Base-by-base conservation (phyloP, 53 echinoderm and acorn worm genomes). In the Holothuria scabra region DNA sequence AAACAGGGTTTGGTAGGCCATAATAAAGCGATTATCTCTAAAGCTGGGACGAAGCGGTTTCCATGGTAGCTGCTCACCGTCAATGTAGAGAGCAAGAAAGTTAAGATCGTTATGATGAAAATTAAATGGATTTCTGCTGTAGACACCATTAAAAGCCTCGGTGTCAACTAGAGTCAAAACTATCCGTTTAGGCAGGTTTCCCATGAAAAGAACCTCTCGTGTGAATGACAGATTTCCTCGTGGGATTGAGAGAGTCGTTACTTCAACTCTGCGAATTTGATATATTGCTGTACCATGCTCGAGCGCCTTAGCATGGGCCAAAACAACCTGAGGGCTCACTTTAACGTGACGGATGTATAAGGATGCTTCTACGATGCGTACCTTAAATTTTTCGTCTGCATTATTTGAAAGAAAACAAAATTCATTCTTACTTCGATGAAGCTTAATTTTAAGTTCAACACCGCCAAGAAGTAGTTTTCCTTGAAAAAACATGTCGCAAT, bases 221-320 rank as follows among this genome's bases (percentile, higher is more conserved):
- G 80, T 74, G 16, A 88, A 63, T 24, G 91, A 89, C 46, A 91
- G 21, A 31, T 91, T 84, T n/a, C 91, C 91, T 35, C n/a, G n/a
- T 35, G 3, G 35, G 6, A 35, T 3, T 35, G 35, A 35, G 35
- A 35, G 35, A 35, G 35, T 35, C 35, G 35, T 35, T 6, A 35
- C 59, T 68, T 68, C 59, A 29, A 83, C 79, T 8, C 89, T 74
- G 34, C 61, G 30, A 13, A 92, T 61, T 5, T 89, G 92, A 66
- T 87, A 93, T 37, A 91, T 93, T 25, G 91, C 91, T 2, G 94
- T 91, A 10, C 88, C 94, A 34, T 80, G 83, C 38, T 93, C 89
- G 71, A 93, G 30, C 8, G 94, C 94, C 44, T 85, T 87, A 6
- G 80, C 87, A 58, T 91, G 91, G 6, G 86, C 89, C 8, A 93